phyloP scores from a whole-genome alignment of 2,888 invertebrate species.

The Macrosiphum euphorbiae region DNA sequence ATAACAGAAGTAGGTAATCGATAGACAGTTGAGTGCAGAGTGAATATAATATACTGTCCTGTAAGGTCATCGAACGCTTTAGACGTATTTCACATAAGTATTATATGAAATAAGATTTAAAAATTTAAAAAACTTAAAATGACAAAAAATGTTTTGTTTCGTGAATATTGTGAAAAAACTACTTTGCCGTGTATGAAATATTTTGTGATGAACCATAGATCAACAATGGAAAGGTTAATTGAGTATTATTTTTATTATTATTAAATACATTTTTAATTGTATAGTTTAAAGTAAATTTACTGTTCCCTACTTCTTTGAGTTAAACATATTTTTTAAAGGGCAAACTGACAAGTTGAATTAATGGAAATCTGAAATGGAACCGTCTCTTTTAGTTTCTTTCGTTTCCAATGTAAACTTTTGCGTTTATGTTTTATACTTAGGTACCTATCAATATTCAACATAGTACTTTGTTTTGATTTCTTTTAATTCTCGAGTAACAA shows the following conservation, averaged over 20 bases:
- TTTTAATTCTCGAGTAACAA: too few relatives aligned
- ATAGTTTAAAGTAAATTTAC: neutral
- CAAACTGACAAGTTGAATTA: neutral
- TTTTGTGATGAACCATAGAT: neutral
- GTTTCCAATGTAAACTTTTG: neutral
- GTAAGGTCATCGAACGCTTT: neutral
- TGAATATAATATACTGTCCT: neutral
- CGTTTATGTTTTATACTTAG: neutral
- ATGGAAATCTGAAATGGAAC: neutral
- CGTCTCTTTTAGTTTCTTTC: neutral
- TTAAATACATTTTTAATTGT: neutral
- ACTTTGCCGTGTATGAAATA: neutral
- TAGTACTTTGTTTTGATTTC: too few relatives aligned
- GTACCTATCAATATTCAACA: too few relatives aligned
- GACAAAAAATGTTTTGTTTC: neutral
- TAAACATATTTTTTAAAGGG: too few relatives aligned
- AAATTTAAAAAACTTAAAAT: neutral
- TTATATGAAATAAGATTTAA: neutral
- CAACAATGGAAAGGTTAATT: neutral
- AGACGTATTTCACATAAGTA: neutral
- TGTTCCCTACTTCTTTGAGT: neutral
- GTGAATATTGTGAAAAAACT: slow-evolving; percentile 13
- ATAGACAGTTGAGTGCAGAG: neutral
- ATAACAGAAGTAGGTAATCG: neutral
- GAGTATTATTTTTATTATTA: neutral